Evolutionary conservation across 2,888 invertebrate species (phyloP).

Genomic region (Callyntrura sp.): DNA sequence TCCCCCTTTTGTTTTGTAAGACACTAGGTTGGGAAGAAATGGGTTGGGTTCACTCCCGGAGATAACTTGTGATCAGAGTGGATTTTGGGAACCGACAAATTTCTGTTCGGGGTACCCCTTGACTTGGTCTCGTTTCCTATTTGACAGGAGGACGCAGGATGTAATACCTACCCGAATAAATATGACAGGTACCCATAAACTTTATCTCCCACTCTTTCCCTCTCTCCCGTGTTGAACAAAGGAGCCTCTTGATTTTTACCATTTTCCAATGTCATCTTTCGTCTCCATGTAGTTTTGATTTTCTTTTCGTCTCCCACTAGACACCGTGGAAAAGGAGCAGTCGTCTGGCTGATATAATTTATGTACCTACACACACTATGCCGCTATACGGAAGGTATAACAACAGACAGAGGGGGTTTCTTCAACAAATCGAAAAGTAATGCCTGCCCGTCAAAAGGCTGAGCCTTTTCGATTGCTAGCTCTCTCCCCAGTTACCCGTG

Average conservation of each 20-base stretch:
- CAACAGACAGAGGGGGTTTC: too few relatives aligned
- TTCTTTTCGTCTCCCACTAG: constrained; percentile 4
- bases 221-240: constrained; percentile 31
- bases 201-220: too few relatives aligned
- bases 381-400: too few relatives aligned
- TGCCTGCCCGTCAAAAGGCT: constrained; percentile 36
- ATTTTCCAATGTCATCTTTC: constrained; percentile 46
- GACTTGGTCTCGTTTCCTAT: constrained; percentile 40
- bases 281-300: constrained; percentile 35
- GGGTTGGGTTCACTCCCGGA: too few relatives aligned
- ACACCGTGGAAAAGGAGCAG: too few relatives aligned
- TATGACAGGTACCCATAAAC: too few relatives aligned
- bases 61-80: constrained; percentile 61
- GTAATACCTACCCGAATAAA: too few relatives aligned
- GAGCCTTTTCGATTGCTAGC: constrained; percentile 42
- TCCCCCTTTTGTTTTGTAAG: background rate
- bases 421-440: constrained; percentile 21
- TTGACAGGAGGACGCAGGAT: too few relatives aligned
- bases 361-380: too few relatives aligned
- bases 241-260: constrained; percentile 24
- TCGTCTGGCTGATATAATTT: too few relatives aligned
- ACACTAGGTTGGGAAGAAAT: too few relatives aligned
- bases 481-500: background rate
- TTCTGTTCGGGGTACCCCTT: constrained; percentile 54
- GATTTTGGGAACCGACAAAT: constrained; percentile 68